Evolutionary conservation across 2,797 vertebrate species (phyloP).

Genomic region (Scleropages formosus): DNA sequence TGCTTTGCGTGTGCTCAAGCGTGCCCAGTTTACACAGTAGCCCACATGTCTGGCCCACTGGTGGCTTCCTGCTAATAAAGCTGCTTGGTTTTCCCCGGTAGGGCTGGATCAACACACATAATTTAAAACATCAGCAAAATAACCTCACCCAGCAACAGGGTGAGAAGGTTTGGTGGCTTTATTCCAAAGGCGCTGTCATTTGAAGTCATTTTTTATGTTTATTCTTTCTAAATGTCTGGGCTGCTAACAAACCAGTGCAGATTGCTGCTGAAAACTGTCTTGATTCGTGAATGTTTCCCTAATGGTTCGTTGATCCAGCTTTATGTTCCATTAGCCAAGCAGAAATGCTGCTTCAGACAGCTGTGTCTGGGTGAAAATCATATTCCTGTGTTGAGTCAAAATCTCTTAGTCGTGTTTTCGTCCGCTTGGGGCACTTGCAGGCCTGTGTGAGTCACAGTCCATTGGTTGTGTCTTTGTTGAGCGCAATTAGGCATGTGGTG

Average conservation of each 20-base stretch:
- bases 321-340: no score
- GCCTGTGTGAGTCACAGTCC: no score
- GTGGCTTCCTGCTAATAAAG: background rate
- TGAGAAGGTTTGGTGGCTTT: background rate
- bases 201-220: background rate
- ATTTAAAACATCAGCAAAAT: background rate
- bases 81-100: background rate
- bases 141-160: background rate
- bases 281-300: background rate
- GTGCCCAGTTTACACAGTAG: background rate
- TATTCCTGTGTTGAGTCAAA: no score
- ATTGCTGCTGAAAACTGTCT: background rate
- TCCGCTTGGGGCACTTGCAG: no score
- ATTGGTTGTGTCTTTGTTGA: no score
- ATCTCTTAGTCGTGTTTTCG: no score
- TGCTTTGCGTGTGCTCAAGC: conserved; percentile 10
- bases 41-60: background rate
- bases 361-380: no score
- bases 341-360: no score
- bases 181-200: background rate
- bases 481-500: no score
- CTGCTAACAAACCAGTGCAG: background rate
- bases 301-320: no score
- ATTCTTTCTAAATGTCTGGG: background rate
- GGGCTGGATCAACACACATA: background rate